Evolutionary conservation across 2,888 invertebrate species (phyloP), one percentile per base, ranked within the genome.

Genomic region (Orthosia gracilis): DNA sequence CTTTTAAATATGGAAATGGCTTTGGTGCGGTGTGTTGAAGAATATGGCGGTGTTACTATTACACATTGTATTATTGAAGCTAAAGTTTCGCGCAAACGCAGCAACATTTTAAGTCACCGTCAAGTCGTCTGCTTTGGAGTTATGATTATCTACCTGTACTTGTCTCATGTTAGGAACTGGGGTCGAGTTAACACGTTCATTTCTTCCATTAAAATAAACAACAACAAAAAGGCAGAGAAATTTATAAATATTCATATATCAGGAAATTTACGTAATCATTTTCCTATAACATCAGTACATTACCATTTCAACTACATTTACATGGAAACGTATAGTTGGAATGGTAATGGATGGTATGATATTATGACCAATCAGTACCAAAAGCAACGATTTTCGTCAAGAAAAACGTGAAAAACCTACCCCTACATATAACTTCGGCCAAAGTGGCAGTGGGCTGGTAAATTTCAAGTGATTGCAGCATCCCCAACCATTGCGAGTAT

Each of bases 401-500:
- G 58, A 73, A 63, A 78, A 49, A 64, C 67, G 55, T 58, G 5
- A n/a, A 26, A 45, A 49, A 0, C 17, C 9, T 49, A 67, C 52
- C 83, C 82, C 57, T 31, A 12, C 31, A 65, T 50, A 82, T 83
- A 68, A 83, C 31, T 74, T 75, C 40, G 17, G 4, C 47, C 21
- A 15, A 75, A 84, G 57, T 84, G 63, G 62, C 21, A 68, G 81
- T 76, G 59, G 71, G 63, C 62, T 82, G 84, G 82, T 66, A 84
- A 80, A 75, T 84, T 66, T 82, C 82, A 76, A 45, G 66, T 83
- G 84, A 82, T 84, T 80, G 63, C 69, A 66, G 59, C 58, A 52
- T 80, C 82, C 82, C 82, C 55, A 69, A 59, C 80, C 66, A 76
- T 82, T 72, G 26, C 50, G 23, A 21, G 49, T 50, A 75, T 84